Conservation (phyloP, 2,797 vertebrate species). For the Ficedula albicollis region DNA sequence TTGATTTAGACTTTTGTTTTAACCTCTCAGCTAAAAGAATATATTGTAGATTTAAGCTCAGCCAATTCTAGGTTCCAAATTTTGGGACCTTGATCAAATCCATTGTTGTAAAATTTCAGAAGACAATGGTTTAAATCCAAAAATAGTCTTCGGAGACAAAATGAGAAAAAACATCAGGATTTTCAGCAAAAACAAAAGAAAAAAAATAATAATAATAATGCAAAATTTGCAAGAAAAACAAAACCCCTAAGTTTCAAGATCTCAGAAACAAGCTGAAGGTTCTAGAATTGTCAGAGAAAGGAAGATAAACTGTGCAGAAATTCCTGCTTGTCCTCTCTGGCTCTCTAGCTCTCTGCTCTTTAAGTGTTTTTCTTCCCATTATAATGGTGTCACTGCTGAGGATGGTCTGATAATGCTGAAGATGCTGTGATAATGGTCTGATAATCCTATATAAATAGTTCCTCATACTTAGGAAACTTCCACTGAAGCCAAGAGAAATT, state of each 20-base stretch:
- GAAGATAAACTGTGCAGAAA: neutral
- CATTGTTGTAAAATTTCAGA: neutral
- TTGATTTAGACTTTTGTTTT: conserved; percentile 1
- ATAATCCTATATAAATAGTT: neutral
- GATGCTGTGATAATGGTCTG: neutral
- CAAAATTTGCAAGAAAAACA: neutral
- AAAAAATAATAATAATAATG: neutral
- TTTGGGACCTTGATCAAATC: neutral
- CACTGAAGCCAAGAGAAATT: conserved; percentile 1
- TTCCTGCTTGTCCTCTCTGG: neutral
- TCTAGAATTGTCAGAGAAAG: neutral
- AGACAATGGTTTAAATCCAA: neutral
- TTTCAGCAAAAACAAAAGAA: neutral
- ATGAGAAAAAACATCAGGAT: neutral
- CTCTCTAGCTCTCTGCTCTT: neutral
- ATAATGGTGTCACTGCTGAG: neutral
- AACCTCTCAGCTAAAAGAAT: neutral
- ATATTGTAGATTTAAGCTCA: neutral
- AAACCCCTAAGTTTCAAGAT: rapidly evolving
- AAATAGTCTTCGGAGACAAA: neutral
- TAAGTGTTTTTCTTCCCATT: neutral
- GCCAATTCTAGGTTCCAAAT: neutral
- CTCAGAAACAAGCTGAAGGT: neutral
- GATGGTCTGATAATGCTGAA: neutral
- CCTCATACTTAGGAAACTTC: neutral